These are phyloP conservation scores for Aplodontia rufa DNA, from an alignment of 2,113 vertebrate genomes.

Conservation along the genomic window DNA sequence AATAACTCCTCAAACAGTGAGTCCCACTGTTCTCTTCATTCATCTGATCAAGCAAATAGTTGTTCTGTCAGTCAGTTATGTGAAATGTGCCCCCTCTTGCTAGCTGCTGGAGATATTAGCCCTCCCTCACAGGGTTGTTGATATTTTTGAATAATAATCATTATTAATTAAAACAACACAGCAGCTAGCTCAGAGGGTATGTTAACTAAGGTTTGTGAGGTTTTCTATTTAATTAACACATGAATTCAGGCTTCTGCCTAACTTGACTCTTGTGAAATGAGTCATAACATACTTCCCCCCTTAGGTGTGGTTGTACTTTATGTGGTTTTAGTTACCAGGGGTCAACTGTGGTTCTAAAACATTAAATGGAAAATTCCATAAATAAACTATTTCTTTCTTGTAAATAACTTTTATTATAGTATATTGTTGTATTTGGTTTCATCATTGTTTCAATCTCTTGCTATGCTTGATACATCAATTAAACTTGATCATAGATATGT, in stretches of 20 bases:
- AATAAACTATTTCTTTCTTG: not conserved
- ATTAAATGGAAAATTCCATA: not conserved
- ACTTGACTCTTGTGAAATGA: not conserved
- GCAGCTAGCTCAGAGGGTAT: not conserved
- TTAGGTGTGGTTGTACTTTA: not conserved
- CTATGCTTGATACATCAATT: not conserved
- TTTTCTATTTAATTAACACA: not conserved
- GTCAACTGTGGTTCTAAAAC: not conserved
- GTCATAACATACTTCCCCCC: not conserved
- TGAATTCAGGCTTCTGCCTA: not conserved
- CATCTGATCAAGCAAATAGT: not conserved
- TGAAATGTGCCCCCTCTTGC: not conserved
- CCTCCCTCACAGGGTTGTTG: not conserved
- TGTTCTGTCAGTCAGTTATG: not conserved
- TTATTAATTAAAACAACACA: constrained; percentile 35
- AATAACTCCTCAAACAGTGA: too few species aligned
- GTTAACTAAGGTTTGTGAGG: not conserved
- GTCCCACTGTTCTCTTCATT: not conserved
- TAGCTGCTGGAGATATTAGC: not conserved
- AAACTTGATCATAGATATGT: not conserved
- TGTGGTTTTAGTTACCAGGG: not conserved
- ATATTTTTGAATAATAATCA: constrained; percentile 47
- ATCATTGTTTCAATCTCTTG: not conserved
- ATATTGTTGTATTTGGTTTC: not conserved
- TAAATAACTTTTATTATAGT: not conserved